Conservation (phyloP, 2,113 vertebrate genomes). For the Sardina pilchardus region DNA sequence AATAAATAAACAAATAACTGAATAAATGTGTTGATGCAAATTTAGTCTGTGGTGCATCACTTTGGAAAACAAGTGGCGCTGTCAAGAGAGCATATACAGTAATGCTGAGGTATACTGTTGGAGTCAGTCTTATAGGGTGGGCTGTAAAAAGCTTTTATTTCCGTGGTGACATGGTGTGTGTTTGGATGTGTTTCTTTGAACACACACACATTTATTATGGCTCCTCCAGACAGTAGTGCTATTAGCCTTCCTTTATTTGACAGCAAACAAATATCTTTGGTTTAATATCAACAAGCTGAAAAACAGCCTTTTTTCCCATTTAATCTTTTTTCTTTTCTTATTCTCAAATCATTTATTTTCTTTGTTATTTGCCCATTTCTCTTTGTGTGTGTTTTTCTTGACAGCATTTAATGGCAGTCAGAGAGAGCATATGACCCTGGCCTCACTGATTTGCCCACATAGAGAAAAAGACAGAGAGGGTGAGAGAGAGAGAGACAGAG, state of each 20-base stretch:
- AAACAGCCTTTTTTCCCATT: background rate
- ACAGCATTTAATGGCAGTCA: background rate
- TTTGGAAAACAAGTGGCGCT: background rate
- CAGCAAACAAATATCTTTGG: background rate
- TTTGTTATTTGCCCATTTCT: background rate
- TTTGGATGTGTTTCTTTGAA: background rate
- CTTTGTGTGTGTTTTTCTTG: background rate
- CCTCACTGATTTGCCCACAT: background rate
- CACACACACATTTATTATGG: background rate
- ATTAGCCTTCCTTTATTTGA: background rate
- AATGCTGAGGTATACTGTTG: background rate
- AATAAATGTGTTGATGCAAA: background rate
- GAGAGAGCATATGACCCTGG: background rate
- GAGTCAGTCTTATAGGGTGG: background rate
- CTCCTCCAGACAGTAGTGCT: background rate
- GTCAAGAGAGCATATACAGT: background rate
- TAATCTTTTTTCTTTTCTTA: background rate
- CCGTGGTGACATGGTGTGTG: background rate
- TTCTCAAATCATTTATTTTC: background rate
- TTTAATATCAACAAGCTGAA: background rate
- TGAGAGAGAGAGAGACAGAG: background rate
- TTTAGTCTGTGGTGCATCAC: background rate
- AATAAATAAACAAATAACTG: background rate
- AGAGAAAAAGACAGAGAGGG: background rate
- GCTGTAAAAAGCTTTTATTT: background rate